Percentiles rank a stretch among this genome's conserved stretches.
phyloP scores from a whole-genome alignment of 1,140 invertebrate species.

The Bombus turneri region DNA sequence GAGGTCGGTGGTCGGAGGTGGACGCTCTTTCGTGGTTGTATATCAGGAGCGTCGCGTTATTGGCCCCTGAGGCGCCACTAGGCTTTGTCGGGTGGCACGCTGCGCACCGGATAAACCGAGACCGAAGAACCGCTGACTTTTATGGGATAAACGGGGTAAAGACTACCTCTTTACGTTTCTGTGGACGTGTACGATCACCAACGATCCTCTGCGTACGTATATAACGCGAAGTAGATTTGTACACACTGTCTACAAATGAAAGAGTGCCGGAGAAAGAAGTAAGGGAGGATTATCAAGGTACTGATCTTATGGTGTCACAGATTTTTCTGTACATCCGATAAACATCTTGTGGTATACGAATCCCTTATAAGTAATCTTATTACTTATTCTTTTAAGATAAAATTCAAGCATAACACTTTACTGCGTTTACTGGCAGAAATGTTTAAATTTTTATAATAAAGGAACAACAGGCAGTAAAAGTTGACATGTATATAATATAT shows the following conservation, averaged over 20 bases:
- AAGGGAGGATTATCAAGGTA: not conserved
- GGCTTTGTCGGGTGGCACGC: slow-evolving; percentile 65
- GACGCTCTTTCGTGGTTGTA: slow-evolving; percentile 66
- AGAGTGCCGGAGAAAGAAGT: not conserved
- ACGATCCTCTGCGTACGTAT: not conserved
- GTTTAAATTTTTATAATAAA: no score
- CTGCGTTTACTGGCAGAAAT: no score
- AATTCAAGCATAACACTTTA: not conserved
- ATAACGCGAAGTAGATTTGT: slow-evolving; percentile 16
- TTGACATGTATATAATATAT: not conserved
- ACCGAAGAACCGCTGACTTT: slow-evolving; percentile 77
- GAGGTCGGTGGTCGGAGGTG: slow-evolving; percentile 49
- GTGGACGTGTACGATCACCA: slow-evolving; percentile 19
- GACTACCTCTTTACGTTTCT: slow-evolving; percentile 53
- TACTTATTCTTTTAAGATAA: not conserved
- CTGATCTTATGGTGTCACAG: not conserved
- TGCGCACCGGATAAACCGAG: slow-evolving; percentile 73
- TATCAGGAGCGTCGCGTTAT: slow-evolving; percentile 70
- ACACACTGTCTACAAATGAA: slow-evolving; percentile 16
- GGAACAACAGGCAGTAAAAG: no score
- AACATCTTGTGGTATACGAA: not conserved
- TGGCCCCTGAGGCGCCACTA: slow-evolving; percentile 69
- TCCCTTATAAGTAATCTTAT: not conserved
- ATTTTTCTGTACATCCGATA: not conserved
- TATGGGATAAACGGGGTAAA: slow-evolving; percentile 78